Conservation (phyloP, 2,797 vertebrate genomes). For the Phalloptychus januarius region DNA sequence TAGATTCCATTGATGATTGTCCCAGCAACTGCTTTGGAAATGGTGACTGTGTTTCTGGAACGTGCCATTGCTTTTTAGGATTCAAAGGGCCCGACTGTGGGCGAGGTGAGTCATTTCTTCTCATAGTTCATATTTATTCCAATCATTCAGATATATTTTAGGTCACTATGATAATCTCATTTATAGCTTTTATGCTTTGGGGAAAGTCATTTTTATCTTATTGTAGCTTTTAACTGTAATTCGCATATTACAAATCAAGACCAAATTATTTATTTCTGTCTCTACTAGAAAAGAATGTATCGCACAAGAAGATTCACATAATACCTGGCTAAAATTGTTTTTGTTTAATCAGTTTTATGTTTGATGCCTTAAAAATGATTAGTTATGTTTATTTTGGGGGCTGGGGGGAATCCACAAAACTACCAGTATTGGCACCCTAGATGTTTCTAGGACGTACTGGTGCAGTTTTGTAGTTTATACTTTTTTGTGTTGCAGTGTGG, state of each 20-base stretch:
- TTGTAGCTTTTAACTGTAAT: slow-evolving; percentile 30
- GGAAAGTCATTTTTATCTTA: slow-evolving; percentile 19
- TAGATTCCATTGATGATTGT: slow-evolving; percentile 97
- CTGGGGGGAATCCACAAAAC: background rate
- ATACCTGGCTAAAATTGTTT: background rate
- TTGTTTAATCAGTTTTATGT: background rate
- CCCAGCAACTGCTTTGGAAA: slow-evolving; percentile 98
- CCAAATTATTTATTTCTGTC: slow-evolving; percentile 17
- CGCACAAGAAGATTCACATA: background rate
- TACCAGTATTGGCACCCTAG: background rate
- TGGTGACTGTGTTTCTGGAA: slow-evolving; percentile 93
- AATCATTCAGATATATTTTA: slow-evolving; percentile 36
- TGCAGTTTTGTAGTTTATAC: background rate
- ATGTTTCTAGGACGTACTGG: background rate
- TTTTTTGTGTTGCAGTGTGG: background rate
- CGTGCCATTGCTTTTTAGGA: slow-evolving; percentile 95
- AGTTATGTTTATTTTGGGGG: background rate
- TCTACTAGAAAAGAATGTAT: background rate
- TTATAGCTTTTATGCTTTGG: slow-evolving; percentile 14
- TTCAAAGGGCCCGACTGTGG: slow-evolving; percentile 96
- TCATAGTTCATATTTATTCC: slow-evolving; percentile 32
- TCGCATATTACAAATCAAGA: slow-evolving; percentile 1
- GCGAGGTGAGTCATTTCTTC: slow-evolving; percentile 85
- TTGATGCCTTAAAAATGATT: background rate
- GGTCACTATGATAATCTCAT: slow-evolving; percentile 14